Evolutionary conservation across 2,888 invertebrate genomes (phyloP).

Genomic region (Latrodectus elegans): DNA sequence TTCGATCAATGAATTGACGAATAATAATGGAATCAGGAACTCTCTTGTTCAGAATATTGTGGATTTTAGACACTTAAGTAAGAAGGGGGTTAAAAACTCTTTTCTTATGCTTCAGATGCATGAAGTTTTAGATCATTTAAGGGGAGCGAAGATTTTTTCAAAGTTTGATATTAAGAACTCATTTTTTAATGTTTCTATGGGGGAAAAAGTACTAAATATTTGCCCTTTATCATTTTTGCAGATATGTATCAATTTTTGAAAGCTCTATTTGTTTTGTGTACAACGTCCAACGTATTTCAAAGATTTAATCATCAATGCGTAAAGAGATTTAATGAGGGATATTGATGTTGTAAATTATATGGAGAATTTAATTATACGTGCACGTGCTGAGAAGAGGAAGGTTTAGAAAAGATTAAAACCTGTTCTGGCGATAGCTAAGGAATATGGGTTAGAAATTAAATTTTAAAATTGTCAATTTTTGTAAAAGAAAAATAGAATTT

Average conservation of each 20-base stretch:
- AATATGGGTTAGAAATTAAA: conserved; percentile 11
- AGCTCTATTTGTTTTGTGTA: neutral
- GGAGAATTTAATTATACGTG: conserved; percentile 15
- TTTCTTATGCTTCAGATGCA: neutral
- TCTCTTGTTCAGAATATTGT: no score
- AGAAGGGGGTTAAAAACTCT: neutral
- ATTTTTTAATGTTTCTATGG: conserved; percentile 14
- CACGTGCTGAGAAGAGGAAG: neutral
- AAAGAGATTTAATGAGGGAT: neutral
- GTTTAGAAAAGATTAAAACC: neutral
- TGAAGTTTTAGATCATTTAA: neutral
- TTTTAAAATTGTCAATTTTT: neutral
- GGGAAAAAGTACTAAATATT: conserved; percentile 11
- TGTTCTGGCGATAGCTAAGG: neutral
- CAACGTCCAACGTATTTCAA: neutral
- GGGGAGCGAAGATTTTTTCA: no score
- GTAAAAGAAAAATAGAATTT: no score
- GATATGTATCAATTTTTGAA: neutral
- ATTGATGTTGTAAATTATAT: conserved; percentile 12
- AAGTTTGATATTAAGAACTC: neutral
- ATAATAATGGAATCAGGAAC: no score
- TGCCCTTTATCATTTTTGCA: conserved; percentile 2
- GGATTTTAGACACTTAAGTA: neutral
- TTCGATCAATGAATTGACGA: neutral
- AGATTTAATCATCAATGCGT: neutral